Percentiles rank a stretch among this genome's conserved stretches.
These are phyloP conservation scores for crab-eating macaque (Macaca fascicularis) DNA, from an alignment of 2,113 vertebrate genomes.

Conservation along the genomic window T2T-MFA8v1.1 NC_088378.1:167151001-167151500, in stretches of 20 bases:
- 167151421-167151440: background rate
- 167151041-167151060: background rate
- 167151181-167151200: background rate
- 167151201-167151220: background rate
- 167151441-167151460: too few relatives aligned
- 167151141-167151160: background rate
- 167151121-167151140: background rate
- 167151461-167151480: background rate
- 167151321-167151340: slow-evolving; percentile 4
- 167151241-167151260: background rate
- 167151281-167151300: background rate
- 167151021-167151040: background rate
- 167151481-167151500: background rate
- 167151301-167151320: background rate
- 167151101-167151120: background rate
- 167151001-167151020: background rate
- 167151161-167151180: background rate
- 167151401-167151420: background rate
- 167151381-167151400: slow-evolving; percentile 12
- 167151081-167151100: background rate
- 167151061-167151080: background rate
- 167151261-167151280: background rate
- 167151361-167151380: background rate
- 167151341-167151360: background rate
- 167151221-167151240: background rate